Conservation (phyloP, 1,140 invertebrate genomes). For the Tetramorium parvispinum region DNA sequence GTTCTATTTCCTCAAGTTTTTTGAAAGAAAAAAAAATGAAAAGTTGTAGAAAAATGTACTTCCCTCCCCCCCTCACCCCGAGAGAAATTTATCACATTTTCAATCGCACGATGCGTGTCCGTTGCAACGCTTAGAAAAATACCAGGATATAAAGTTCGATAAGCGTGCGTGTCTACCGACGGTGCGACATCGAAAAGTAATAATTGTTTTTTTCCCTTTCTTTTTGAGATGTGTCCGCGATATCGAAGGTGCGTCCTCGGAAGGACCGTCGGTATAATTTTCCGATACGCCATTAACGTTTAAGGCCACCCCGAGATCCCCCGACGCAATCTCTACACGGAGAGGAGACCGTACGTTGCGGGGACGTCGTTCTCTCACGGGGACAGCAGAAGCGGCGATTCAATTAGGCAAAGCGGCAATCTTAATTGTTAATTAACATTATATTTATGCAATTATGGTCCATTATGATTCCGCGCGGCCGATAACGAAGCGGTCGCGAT, state of each 20-base stretch:
- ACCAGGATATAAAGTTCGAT: constrained; percentile 20
- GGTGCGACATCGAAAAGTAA: constrained; percentile 1
- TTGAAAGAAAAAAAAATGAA: background rate
- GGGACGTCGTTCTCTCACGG: constrained; percentile 4
- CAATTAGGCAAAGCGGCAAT: constrained; percentile 81
- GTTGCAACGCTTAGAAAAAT: constrained; percentile 19
- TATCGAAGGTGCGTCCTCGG: constrained; percentile 53
- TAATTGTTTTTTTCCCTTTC: constrained; percentile 15
- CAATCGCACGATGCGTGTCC: background rate
- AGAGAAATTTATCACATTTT: background rate
- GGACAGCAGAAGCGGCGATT: constrained; percentile 72
- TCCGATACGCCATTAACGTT: constrained; percentile 75
- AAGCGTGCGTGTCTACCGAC: constrained; percentile 4
- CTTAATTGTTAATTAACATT: constrained; percentile 83
- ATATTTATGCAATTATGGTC: constrained; percentile 82
- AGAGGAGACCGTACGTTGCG: constrained; percentile 26
- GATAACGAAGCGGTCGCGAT: constrained; percentile 74
- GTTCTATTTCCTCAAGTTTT: background rate
- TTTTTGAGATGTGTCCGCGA: constrained; percentile 17
- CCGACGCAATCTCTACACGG: constrained; percentile 24
- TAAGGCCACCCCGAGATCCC: constrained; percentile 67
- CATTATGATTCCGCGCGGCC: constrained; percentile 76
- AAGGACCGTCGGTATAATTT: constrained; percentile 77
- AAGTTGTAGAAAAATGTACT: background rate
- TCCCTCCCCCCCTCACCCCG: no score